These are phyloP conservation scores for Euwallacea fornicatus DNA, from an alignment of 1,140 invertebrate genomes.

Conservation along the genomic window DNA sequence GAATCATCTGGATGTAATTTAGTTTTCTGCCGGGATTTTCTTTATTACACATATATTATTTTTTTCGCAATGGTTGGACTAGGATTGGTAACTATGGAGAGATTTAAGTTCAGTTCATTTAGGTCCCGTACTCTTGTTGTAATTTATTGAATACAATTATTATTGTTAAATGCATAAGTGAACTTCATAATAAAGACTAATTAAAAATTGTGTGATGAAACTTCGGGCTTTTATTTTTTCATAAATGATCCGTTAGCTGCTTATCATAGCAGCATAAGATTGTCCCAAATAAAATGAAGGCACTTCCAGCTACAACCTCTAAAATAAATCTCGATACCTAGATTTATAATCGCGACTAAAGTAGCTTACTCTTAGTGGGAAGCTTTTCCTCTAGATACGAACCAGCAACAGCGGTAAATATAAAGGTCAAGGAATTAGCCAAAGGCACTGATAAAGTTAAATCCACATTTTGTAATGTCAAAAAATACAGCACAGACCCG, in stretches of 20 bases:
- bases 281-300: constrained; percentile 13
- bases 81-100: too few species aligned
- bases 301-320: constrained; percentile 10
- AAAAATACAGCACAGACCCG: constrained; percentile 67
- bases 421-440: constrained; percentile 70
- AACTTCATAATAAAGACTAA: constrained; percentile 26
- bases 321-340: background rate
- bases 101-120: background rate
- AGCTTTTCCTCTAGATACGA: constrained; percentile 60
- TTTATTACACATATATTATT: background rate
- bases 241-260: constrained; percentile 3
- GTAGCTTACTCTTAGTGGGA: constrained; percentile 54
- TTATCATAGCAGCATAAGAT: constrained; percentile 22
- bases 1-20: constrained; percentile 7
- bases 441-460: constrained; percentile 69
- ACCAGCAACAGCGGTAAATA: constrained; percentile 68
- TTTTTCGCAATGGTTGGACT: background rate
- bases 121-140: constrained; percentile 29
- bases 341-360: background rate
- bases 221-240: background rate
- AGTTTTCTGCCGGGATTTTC: constrained; percentile 1
- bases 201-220: background rate
- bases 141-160: constrained; percentile 33
- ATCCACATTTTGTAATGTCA: constrained; percentile 61
- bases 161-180: constrained; percentile 24